Evolutionary conservation across 2,888 invertebrate species (phyloP).

Genomic region (Strigamia transsilvanica): DNA sequence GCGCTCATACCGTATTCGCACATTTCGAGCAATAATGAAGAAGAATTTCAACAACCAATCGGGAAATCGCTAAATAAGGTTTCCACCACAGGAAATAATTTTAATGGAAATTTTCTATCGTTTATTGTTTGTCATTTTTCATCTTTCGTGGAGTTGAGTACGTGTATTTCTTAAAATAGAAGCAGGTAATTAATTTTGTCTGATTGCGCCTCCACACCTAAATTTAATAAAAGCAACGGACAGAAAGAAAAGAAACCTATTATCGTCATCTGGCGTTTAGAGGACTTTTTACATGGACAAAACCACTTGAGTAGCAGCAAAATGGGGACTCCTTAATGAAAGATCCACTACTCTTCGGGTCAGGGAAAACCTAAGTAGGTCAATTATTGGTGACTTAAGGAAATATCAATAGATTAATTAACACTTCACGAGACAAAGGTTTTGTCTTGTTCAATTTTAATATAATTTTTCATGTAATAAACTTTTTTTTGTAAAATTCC

Average conservation of each 20-base stretch:
- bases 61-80: not conserved
- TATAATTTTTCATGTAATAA: too few relatives aligned
- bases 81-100: too few relatives aligned
- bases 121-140: not conserved
- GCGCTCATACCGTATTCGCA: not conserved
- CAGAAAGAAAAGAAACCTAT: not conserved
- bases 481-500: too few relatives aligned
- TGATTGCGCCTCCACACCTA: slow-evolving; percentile 18
- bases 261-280: slow-evolving; percentile 17
- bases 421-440: not conserved
- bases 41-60: not conserved
- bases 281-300: not conserved
- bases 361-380: not conserved
- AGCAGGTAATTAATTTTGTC: slow-evolving; percentile 13
- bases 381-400: not conserved
- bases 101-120: too few relatives aligned
- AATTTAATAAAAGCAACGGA: not conserved
- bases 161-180: not conserved
- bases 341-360: not conserved
- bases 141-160: not conserved
- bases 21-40: not conserved
- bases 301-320: slow-evolving; percentile 19
- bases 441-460: not conserved
- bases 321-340: slow-evolving; percentile 7
- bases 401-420: slow-evolving; percentile 7